phyloP scores from a whole-genome alignment of 2,797 vertebrate genomes.

The Thamnophis elegans region DNA sequence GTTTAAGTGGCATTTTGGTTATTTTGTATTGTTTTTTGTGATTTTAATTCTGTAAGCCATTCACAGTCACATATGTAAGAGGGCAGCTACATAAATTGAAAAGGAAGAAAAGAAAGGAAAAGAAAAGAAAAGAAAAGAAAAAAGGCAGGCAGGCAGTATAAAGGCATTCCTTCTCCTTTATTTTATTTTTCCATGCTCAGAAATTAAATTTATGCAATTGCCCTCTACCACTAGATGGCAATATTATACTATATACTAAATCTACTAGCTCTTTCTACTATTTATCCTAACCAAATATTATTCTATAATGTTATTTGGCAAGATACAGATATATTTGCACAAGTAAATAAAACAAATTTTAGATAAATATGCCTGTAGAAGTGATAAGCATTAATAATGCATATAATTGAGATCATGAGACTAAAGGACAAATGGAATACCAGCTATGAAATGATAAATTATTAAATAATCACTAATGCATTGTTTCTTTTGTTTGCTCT shows the following conservation, averaged over 20 bases:
- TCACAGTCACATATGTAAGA: neutral
- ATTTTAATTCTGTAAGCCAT: neutral
- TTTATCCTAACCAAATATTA: neutral
- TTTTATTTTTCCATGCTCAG: neutral
- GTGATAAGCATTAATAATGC: neutral
- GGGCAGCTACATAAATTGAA: neutral
- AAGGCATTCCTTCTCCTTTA: neutral
- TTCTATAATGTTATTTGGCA: fast-evolving
- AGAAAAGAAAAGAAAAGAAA: fast-evolving
- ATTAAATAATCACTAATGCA: neutral
- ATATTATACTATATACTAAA: constrained; percentile 50
- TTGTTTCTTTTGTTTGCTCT: neutral
- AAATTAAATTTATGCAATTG: neutral
- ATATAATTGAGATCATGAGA: neutral
- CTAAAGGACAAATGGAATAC: neutral
- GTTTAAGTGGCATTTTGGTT: neutral
- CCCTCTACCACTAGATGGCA: constrained; percentile 63
- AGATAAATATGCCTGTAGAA: neutral
- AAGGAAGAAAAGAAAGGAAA: neutral
- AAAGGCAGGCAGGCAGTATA: neutral
- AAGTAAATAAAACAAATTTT: neutral
- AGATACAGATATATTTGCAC: fast-evolving
- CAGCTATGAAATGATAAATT: neutral
- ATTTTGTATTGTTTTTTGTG: neutral
- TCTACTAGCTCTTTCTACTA: neutral